A percentile compares a stretch with the other conserved stretches of the same genome.
phyloP scores from a whole-genome alignment of 2,797 vertebrate genomes.

The Melanotaenia parkinsoni region DNA sequence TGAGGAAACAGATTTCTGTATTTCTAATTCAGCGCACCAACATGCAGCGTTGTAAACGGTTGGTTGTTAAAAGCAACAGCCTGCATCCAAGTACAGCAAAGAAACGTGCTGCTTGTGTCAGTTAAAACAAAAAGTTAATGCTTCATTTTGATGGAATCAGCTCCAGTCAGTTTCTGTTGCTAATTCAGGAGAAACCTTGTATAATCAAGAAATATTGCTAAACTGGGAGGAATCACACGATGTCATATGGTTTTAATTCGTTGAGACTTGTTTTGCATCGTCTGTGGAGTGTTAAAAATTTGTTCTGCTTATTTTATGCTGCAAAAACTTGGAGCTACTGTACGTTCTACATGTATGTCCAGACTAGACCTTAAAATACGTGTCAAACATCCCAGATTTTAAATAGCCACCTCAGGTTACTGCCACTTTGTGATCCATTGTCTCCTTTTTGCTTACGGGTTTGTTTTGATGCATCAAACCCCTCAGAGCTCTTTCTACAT shows the following conservation, averaged over 20 bases:
- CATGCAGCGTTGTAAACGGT: too few relatives aligned
- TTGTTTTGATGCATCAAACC: slow-evolving; percentile 37
- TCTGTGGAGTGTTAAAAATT: neutral
- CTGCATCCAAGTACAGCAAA: too few relatives aligned
- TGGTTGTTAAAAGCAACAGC: too few relatives aligned
- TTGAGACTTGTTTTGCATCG: neutral
- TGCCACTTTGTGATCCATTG: neutral
- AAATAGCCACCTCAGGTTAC: neutral
- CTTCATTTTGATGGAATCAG: neutral
- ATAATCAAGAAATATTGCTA: neutral
- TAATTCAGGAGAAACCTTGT: neutral
- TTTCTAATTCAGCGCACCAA: too few relatives aligned
- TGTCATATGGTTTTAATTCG: neutral
- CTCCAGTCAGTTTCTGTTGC: neutral
- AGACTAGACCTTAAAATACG: too few relatives aligned
- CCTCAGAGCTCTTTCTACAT: slow-evolving; percentile 15
- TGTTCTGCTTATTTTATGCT: neutral
- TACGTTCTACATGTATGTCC: neutral
- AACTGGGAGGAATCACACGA: neutral
- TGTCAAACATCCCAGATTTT: neutral
- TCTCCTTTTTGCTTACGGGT: slow-evolving; percentile 19
- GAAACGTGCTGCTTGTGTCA: neutral
- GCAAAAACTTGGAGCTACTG: neutral
- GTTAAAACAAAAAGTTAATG: neutral
- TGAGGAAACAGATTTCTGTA: neutral